Evolutionary conservation across 2,797 vertebrate species (phyloP), one percentile per base, ranked within the genome.

Genomic region (Echiichthys vipera): DNA sequence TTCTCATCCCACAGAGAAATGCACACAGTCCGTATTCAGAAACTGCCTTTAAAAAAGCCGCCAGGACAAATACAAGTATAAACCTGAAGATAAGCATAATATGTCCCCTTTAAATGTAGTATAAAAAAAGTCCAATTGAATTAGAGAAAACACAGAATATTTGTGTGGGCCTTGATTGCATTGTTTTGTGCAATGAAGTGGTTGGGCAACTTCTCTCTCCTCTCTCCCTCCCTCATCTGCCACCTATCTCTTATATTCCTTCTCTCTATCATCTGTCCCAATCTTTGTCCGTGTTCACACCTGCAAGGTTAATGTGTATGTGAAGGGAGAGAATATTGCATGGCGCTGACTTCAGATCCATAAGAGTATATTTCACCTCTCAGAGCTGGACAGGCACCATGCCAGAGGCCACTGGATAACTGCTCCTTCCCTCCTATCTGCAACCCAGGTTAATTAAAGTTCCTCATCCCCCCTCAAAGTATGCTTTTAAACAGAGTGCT

Each of bases 401-500:
- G 89, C 91, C 92, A 93, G 90, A 86, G 88, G 86, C 89, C 85
- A 84, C 69, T 22, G 83, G 72, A 84, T 87, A 87, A 86, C 84
- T 77, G 85, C 84, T 71, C 53, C 74, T 76, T 80, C 68, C 63
- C 66, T 74, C 75, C 75, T 84, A 72, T 89, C 88, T 80, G 83
- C 83, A 86, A 64, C 78, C 64, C 84, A 70, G 90, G 90, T 91
- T 93, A 93, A 94, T 93, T 94, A 93, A 93, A 91, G 83, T 84
- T 89, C 80, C 78, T 88, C 83, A 74, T 84, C 78, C 76, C 77
- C 77, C 74, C 84, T 85, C 78, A 89, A 88, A 90, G 88, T 89
- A 89, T 84, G 91, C 91, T 93, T 93, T 93, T 92, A 93, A 92
- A 92, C 88, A 90, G 87, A 92, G 92, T 91, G 87, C 86, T 90